These are phyloP conservation scores for Gymnopithys bicolor DNA, from an alignment of 2,797 vertebrate genomes.

Conservation along the genomic window DNA sequence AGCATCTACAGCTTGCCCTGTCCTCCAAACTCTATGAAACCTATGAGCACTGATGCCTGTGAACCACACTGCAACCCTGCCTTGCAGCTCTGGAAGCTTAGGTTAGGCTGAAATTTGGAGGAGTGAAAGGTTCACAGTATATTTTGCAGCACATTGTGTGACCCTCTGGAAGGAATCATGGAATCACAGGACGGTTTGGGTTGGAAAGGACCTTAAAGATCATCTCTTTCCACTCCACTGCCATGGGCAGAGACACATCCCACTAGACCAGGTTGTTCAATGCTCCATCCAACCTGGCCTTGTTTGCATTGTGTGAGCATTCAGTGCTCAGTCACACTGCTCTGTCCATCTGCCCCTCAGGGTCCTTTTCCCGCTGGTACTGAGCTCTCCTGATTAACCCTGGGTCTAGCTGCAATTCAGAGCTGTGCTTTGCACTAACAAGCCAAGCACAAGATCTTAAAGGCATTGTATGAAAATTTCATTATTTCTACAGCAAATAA, in stretches of 20 bases:
- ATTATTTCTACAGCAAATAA: background rate
- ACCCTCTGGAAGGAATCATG: background rate
- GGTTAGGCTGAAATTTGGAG: background rate
- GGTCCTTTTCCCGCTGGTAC: background rate
- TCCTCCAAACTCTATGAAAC: background rate
- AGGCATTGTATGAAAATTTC: background rate
- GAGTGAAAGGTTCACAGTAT: background rate
- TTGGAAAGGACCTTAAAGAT: background rate
- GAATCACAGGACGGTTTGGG: background rate
- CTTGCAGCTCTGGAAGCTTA: background rate
- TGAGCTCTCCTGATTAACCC: background rate
- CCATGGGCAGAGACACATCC: background rate
- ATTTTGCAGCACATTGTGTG: background rate
- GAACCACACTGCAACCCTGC: background rate
- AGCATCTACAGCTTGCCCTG: background rate
- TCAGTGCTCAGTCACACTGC: background rate
- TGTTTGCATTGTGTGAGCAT: background rate
- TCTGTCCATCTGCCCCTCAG: background rate
- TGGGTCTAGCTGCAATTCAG: background rate
- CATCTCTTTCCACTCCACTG: rapidly evolving
- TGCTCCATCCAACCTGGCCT: background rate
- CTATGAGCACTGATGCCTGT: rapidly evolving
- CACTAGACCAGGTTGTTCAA: background rate
- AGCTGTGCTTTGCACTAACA: background rate
- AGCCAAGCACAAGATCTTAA: background rate